phyloP scores from a whole-genome alignment of 1,140 invertebrate species.

The Metopolophium dirhodum region DNA sequence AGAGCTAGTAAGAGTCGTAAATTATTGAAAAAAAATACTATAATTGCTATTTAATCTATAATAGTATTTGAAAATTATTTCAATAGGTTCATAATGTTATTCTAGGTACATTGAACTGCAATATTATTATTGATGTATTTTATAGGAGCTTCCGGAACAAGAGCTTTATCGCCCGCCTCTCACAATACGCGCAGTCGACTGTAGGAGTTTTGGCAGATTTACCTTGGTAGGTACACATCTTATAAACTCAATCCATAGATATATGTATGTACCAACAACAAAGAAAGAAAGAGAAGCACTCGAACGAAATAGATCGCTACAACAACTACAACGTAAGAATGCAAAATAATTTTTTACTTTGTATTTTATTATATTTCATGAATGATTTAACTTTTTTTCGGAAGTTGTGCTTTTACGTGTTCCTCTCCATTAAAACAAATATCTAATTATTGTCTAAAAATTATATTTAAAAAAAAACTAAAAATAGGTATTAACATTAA shows the following conservation, averaged over 20 bases:
- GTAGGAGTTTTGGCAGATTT: slow-evolving; percentile 85
- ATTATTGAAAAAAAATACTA: neutral
- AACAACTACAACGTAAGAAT: slow-evolving; percentile 64
- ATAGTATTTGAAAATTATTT: neutral
- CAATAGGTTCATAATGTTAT: neutral
- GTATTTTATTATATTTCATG: neutral
- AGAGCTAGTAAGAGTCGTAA: slow-evolving; percentile 70
- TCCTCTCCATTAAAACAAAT: neutral
- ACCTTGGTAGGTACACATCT: slow-evolving; percentile 88
- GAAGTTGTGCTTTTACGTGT: neutral
- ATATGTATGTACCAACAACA: slow-evolving; percentile 74
- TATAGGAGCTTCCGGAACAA: slow-evolving; percentile 65
- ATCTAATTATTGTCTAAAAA: neutral
- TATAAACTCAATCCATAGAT: slow-evolving; percentile 83
- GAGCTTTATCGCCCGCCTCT: slow-evolving; percentile 80
- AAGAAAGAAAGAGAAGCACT: slow-evolving; percentile 71
- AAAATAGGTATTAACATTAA: too few species aligned
- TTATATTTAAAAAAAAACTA: too few species aligned
- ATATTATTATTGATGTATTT: neutral
- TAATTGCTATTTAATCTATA: neutral
- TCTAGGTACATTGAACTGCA: neutral
- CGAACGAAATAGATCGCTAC: slow-evolving; percentile 70
- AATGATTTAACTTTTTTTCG: neutral
- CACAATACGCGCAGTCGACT: slow-evolving; percentile 88
- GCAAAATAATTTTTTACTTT: neutral